These are phyloP conservation scores for Spatulosminthurus flaviceps DNA, from an alignment of 2,888 invertebrate species.

Conservation along the genomic window DNA sequence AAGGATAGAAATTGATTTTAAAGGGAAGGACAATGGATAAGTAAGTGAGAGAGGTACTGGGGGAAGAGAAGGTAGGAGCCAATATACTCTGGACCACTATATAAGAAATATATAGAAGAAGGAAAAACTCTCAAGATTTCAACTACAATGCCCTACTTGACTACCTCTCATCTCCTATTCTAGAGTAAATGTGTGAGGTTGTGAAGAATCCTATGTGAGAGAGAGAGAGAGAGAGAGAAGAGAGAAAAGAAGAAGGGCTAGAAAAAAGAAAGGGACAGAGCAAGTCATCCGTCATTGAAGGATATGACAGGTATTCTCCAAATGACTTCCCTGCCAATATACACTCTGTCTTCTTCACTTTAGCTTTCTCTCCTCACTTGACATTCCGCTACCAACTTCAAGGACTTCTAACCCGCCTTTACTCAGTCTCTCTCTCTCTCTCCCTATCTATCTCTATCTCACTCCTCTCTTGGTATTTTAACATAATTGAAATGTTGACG, in stretches of 20 bases:
- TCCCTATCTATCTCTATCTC: conserved; percentile 33
- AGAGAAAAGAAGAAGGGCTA: conserved; percentile 20
- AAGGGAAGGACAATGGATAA: conserved; percentile 21
- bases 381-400: conserved; percentile 2
- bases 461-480: conserved; percentile 10
- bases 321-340: conserved; percentile 51
- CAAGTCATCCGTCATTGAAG: conserved; percentile 53
- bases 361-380: conserved; percentile 28
- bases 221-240: conserved; percentile 3
- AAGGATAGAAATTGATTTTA: conserved; percentile 41
- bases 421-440: conserved; percentile 20
- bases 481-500: conserved; percentile 28
- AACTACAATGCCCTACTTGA: conserved; percentile 25
- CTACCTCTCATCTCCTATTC: conserved; percentile 19
- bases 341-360: conserved; percentile 54
- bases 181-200: conserved; percentile 30
- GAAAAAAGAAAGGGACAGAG: conserved; percentile 39
- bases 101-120: background rate
- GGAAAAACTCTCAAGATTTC: conserved; percentile 29
- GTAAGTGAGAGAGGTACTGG: background rate
- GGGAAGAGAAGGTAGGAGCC: background rate
- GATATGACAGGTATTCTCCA: conserved; percentile 51
- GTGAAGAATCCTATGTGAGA: background rate
- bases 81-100: background rate
- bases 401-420: background rate